Conservation (phyloP, 2,797 vertebrate species). For the Thunnus albacares region DNA sequence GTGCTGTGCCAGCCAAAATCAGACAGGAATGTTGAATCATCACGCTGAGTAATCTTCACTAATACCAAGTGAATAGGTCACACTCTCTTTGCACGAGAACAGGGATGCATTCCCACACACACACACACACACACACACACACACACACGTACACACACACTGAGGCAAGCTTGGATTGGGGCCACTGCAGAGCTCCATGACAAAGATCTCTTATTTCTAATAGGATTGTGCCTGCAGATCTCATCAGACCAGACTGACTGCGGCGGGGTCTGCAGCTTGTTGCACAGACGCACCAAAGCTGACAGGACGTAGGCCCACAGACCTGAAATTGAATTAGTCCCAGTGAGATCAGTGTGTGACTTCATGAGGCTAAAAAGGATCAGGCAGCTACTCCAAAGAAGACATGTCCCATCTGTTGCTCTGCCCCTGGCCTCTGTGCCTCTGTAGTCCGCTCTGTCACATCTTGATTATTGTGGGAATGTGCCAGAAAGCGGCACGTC, state of each 20-base stretch:
- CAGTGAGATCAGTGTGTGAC: constrained; percentile 62
- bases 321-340: constrained; percentile 62
- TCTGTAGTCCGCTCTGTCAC: neutral
- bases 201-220: constrained; percentile 74
- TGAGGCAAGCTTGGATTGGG: constrained; percentile 61
- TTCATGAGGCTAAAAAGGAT: constrained; percentile 63
- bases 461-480: constrained; percentile 50
- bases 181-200: constrained; percentile 50
- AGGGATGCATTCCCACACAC: neutral
- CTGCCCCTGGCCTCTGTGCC: constrained; percentile 2
- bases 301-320: constrained; percentile 30
- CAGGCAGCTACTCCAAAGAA: constrained; percentile 50
- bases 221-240: constrained; percentile 72
- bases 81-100: constrained; percentile 32
- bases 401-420: constrained; percentile 72
- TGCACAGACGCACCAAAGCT: constrained; percentile 55
- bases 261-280: constrained; percentile 31
- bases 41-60: constrained; percentile 70
- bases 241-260: constrained; percentile 51
- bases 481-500: constrained; percentile 13
- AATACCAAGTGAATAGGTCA: constrained; percentile 69
- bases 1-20: constrained; percentile 54
- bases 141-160: constrained; percentile 33
- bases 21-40: constrained; percentile 80
- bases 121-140: constrained; percentile 7